These are phyloP conservation scores for Spodoptera exigua DNA, from an alignment of 2,888 invertebrate genomes.

Conservation along the genomic window DNA sequence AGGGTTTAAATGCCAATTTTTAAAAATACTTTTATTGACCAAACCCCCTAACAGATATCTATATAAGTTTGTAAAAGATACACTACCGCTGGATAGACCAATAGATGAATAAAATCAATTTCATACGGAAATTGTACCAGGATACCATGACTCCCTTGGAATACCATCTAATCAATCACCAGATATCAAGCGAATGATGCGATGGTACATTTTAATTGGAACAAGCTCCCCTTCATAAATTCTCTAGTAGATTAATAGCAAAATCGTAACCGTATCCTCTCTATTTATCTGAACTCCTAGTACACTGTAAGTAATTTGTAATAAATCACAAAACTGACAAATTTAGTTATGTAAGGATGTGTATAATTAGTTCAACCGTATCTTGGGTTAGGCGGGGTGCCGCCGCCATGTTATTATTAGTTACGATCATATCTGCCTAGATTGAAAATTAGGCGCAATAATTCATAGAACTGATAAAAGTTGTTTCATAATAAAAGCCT, in stretches of 20 bases:
- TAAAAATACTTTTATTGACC: too few relatives aligned
- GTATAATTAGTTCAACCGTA: neutral
- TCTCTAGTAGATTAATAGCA: constrained; percentile 6
- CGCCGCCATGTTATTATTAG: constrained; percentile 12
- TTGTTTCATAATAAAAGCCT: neutral
- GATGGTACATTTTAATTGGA: neutral
- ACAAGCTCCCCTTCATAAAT: constrained; percentile 3
- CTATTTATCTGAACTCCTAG: constrained; percentile 24
- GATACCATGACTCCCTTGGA: neutral
- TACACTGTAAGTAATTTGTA: constrained; percentile 23
- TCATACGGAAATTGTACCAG: neutral
- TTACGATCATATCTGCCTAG: constrained; percentile 27
- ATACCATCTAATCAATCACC: too few relatives aligned
- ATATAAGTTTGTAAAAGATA: too few relatives aligned
- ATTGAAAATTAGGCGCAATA: constrained; percentile 6
- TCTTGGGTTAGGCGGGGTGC: constrained; percentile 1
- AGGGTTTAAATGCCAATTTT: too few relatives aligned
- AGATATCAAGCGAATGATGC: neutral
- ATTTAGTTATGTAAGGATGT: constrained; percentile 35
- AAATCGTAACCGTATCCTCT: constrained; percentile 12
- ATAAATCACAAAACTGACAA: constrained; percentile 38
- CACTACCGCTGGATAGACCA: too few relatives aligned
- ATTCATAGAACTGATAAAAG: neutral
- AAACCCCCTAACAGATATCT: too few relatives aligned
- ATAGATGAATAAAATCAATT: too few relatives aligned